Evolutionary conservation across 2,888 invertebrate species (phyloP), one percentile per base, ranked within the genome.

Genomic region (Laspeyria flexula): DNA sequence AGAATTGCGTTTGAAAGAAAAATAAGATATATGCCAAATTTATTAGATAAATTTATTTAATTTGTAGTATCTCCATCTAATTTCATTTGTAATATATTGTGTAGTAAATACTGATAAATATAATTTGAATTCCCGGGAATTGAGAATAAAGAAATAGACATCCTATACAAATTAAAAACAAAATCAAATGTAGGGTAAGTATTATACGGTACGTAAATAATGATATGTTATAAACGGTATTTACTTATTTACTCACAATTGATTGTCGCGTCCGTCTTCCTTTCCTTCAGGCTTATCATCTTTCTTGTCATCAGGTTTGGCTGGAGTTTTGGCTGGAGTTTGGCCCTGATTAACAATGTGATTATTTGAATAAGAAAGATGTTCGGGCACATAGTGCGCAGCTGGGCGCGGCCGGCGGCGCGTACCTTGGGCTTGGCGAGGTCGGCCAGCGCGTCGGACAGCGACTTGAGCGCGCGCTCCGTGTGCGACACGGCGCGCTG

Each of bases 401-500:
- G 21, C 5, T 2, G 2, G 21, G 2, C 2, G 95, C 45, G 99
- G 97, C 90, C 99, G 98, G 16, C 97, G 95, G 89, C 99, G 29
- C 18, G 9, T 44, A 84, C 87, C 85, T 87, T 88, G 43, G 86
- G 81, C 48, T 68, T 73, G 63, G 89, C 86, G 38, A 71, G 75
- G 52, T 96, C 96, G 1, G 96, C 95, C 73, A 98, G 93, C 55
- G 96, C 94, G 88, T 99, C 99, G 0, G 98, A 98, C 2, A 99
- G 98, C 71, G 96, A 95, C 91, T 99, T 99, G 60, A 99, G 93
- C 25, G 98, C 97, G 60, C 96, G 96, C 90, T 99, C 99, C 12
- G 98, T 97, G 80, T 97, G 96, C 2, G 97, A 96, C 10, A 99
- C 98, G 65, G 97, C 96, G 73, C 96, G 96, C 86, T 99, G 99